Evolutionary conservation across 2,888 invertebrate genomes (phyloP).

Genomic region (Drosophila sordidapex): DNA sequence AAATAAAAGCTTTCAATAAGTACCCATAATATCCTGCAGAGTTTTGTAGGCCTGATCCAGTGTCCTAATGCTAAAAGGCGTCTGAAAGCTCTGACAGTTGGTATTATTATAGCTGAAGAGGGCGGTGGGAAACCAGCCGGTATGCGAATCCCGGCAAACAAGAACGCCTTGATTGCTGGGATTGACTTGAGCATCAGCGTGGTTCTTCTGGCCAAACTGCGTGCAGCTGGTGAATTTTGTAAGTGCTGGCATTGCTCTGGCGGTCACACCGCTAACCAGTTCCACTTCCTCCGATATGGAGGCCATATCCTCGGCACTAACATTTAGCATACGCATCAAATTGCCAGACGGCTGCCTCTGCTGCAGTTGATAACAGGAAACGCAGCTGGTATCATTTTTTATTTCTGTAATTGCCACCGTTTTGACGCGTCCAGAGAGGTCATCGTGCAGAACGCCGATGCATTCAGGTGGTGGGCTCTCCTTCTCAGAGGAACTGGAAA

Average conservation of each 20-base stretch:
- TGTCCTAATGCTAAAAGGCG: conserved; percentile 70
- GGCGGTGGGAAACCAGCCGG: conserved; percentile 90
- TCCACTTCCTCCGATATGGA: conserved; percentile 73
- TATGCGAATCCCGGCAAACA: conserved; percentile 87
- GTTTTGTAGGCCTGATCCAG: conserved; percentile 70
- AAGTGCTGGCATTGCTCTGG: conserved; percentile 44
- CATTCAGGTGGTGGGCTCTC: conserved; percentile 86
- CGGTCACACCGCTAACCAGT: conserved; percentile 51
- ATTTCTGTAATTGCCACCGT: conserved; percentile 85
- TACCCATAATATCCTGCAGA: conserved; percentile 82
- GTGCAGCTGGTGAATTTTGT: conserved; percentile 75
- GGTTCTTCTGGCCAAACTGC: conserved; percentile 72
- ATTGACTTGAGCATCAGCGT: conserved; percentile 53
- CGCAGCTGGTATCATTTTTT: conserved; percentile 61
- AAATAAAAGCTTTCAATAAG: not conserved
- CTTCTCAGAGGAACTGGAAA: conserved; percentile 13
- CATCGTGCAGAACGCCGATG: conserved; percentile 87
- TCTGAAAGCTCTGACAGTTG: conserved; percentile 84
- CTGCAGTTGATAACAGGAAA: conserved; percentile 77
- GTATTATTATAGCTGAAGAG: conserved; percentile 87
- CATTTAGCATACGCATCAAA: conserved; percentile 62
- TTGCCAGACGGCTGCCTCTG: conserved; percentile 67
- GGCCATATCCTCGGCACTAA: conserved; percentile 75
- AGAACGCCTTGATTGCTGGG: conserved; percentile 89
- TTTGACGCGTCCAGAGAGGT: conserved; percentile 86